Evolutionary conservation across 2,113 vertebrate species (phyloP).

Genomic region (Eretmochelys imbricata): DNA sequence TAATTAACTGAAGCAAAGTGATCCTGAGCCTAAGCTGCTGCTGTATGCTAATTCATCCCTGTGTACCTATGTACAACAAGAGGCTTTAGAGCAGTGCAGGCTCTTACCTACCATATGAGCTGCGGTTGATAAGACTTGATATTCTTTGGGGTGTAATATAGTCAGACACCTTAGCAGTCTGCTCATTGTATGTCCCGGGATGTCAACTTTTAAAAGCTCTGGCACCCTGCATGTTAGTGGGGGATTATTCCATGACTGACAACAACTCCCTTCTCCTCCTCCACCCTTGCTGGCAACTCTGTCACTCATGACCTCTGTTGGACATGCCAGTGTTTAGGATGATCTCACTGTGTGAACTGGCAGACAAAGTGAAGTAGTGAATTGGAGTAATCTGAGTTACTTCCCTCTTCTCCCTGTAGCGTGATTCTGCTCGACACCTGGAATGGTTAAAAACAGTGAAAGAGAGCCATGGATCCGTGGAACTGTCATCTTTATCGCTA

Average conservation of each 20-base stretch:
- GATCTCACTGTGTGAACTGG: not conserved
- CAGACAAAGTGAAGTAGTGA: not conserved
- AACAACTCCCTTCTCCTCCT: not conserved
- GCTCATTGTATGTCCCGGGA: not conserved
- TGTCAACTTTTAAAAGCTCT: not conserved
- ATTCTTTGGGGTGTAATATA: not conserved
- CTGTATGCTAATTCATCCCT: not conserved
- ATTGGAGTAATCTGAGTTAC: not conserved
- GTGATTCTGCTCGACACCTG: conserved; percentile 89
- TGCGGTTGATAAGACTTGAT: not conserved
- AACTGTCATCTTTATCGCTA: conserved; percentile 91
- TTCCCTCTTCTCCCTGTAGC: conserved; percentile 70
- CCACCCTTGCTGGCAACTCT: not conserved
- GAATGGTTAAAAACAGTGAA: conserved; percentile 96
- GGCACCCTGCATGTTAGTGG: not conserved
- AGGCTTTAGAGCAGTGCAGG: not conserved
- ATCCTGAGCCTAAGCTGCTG: not conserved
- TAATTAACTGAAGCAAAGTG: not conserved
- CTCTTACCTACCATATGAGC: not conserved
- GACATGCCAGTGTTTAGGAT: not conserved
- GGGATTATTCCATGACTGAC: not conserved
- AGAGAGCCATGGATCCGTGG: conserved; percentile 96
- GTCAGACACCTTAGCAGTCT: not conserved
- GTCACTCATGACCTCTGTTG: no score
- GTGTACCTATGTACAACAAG: not conserved